These are phyloP conservation scores for Leptonema lineaticorne DNA, from an alignment of 1,140 invertebrate species.

Conservation along the genomic window DNA sequence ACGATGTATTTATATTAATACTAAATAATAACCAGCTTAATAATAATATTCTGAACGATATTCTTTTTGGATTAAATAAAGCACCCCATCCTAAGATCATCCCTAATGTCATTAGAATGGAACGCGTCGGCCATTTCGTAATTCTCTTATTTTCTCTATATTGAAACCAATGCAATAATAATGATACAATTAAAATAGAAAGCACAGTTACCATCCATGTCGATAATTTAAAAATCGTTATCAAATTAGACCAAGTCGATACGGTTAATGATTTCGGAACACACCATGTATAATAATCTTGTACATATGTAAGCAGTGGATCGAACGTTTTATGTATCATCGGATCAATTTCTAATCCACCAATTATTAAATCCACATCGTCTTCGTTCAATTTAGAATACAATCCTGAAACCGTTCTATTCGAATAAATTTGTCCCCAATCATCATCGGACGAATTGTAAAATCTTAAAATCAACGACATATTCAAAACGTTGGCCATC, in stretches of 20 bases:
- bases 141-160: constrained; percentile 47
- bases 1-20: constrained; percentile 54
- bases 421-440: constrained; percentile 48
- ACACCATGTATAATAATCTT: constrained; percentile 56
- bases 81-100: constrained; percentile 55
- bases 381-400: constrained; percentile 48
- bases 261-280: constrained; percentile 49
- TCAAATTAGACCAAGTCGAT: constrained; percentile 51
- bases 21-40: constrained; percentile 54
- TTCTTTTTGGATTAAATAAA: constrained; percentile 49
- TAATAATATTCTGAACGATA: constrained; percentile 51
- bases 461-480: constrained; percentile 49
- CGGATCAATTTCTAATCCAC: constrained; percentile 53
- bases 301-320: constrained; percentile 52
- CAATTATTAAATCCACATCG: constrained; percentile 50
- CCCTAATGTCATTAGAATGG: constrained; percentile 53
- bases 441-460: constrained; percentile 51
- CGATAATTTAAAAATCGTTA: constrained; percentile 54
- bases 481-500: constrained; percentile 52
- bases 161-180: constrained; percentile 51
- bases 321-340: constrained; percentile 52
- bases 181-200: constrained; percentile 48
- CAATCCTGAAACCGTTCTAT: constrained; percentile 49
- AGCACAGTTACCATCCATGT: constrained; percentile 51
- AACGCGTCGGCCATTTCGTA: constrained; percentile 54